Evolutionary conservation across 2,888 invertebrate species (phyloP).

Genomic region (Tinea semifulvella): DNA sequence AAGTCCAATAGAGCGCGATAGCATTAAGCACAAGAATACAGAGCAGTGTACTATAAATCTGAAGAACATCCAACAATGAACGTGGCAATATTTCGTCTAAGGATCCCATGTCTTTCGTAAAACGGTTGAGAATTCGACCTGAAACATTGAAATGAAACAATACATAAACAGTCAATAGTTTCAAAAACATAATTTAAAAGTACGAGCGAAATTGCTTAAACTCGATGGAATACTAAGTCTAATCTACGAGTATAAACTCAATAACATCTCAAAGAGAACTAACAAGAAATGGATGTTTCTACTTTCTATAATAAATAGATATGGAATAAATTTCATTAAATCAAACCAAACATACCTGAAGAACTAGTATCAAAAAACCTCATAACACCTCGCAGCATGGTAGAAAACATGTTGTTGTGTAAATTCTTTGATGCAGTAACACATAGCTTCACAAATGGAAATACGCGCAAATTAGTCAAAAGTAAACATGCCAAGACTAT

Average conservation of each 20-base stretch:
- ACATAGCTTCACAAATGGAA: conserved; percentile 71
- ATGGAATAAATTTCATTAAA: not conserved
- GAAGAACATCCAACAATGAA: conserved; percentile 72
- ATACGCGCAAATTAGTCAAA: conserved; percentile 68
- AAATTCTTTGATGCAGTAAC: conserved; percentile 72
- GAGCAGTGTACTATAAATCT: conserved; percentile 55
- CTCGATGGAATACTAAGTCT: too few species aligned
- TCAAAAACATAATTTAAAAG: too few species aligned
- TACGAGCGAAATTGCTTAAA: too few species aligned
- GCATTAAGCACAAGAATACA: conserved; percentile 71
- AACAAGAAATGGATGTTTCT: too few species aligned
- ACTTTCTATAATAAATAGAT: too few species aligned
- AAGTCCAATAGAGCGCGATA: conserved; percentile 66
- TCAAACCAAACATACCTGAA: conserved; percentile 48
- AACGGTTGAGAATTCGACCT: conserved; percentile 79
- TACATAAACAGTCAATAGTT: too few species aligned
- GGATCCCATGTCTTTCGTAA: conserved; percentile 86
- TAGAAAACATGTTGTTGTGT: conserved; percentile 76
- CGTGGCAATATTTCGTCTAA: conserved; percentile 81
- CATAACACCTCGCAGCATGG: conserved; percentile 57
- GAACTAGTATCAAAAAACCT: conserved; percentile 88
- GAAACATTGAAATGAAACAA: conserved; percentile 21
- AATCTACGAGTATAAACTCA: too few species aligned
- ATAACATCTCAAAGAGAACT: too few species aligned
- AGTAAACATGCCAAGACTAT: conserved; percentile 61